phyloP scores from a whole-genome alignment of 2,888 invertebrate species.

The Nemoura dubitans region DNA sequence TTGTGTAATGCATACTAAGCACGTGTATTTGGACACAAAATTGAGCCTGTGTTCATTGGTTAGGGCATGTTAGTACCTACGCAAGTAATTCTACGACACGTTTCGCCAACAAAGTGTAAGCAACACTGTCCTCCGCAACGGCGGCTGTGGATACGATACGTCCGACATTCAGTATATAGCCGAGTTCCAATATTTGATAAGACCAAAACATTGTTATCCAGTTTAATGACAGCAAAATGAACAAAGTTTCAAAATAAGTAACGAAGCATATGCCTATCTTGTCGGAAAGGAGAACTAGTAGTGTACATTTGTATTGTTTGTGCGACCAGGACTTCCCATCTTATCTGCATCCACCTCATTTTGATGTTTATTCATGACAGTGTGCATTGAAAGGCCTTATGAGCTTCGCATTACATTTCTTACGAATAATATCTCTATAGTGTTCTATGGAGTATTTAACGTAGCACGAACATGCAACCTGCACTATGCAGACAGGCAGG shows the following conservation, averaged over 20 bases:
- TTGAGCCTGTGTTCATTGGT: too few relatives aligned
- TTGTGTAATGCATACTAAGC: too few relatives aligned
- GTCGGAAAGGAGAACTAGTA: background rate
- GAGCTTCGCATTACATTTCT: background rate
- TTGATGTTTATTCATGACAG: background rate
- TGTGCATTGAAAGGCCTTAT: conserved; percentile 1
- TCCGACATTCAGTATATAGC: background rate
- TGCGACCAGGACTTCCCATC: background rate
- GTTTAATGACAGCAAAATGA: background rate
- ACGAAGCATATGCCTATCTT: background rate
- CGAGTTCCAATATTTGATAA: background rate
- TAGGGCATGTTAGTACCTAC: background rate
- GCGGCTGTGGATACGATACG: background rate
- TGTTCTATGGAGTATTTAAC: background rate
- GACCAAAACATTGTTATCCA: background rate
- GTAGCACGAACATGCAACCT: background rate
- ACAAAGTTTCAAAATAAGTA: background rate
- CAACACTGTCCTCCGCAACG: background rate
- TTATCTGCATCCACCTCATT: background rate
- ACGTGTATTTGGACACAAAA: too few relatives aligned
- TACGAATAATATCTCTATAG: background rate
- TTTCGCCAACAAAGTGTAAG: background rate
- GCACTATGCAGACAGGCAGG: background rate
- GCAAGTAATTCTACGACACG: background rate
- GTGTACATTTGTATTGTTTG: background rate